These are phyloP conservation scores for Uria lomvia DNA, from an alignment of 2,113 vertebrate species.

Conservation along the genomic window DNA sequence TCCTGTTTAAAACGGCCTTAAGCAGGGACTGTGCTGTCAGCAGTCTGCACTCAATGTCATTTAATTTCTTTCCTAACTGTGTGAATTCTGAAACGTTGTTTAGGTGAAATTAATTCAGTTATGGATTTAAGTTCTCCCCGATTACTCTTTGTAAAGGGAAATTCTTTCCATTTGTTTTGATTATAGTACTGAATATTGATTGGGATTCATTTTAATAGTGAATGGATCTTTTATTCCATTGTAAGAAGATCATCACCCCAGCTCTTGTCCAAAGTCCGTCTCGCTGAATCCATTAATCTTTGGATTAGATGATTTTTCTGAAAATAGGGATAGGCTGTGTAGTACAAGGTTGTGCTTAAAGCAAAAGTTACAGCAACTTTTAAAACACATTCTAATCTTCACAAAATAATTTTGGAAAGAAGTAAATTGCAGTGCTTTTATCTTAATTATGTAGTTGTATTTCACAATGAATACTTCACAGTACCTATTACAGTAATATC, in stretches of 20 bases:
- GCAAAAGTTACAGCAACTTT: background rate
- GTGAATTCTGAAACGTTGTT: background rate
- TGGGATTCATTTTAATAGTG: slow-evolving; percentile 16
- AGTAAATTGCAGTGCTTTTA: background rate
- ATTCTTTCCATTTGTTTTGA: slow-evolving; percentile 15
- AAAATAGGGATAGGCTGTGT: background rate
- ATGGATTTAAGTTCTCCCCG: background rate
- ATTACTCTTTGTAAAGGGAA: background rate
- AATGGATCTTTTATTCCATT: slow-evolving; percentile 34
- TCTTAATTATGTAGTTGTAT: background rate
- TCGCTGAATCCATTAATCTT: background rate
- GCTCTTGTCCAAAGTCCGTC: background rate
- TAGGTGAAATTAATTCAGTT: background rate
- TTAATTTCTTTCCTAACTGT: background rate
- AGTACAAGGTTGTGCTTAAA: background rate
- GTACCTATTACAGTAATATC: background rate
- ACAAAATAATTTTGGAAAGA: background rate
- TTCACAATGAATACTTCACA: background rate
- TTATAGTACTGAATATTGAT: slow-evolving; percentile 9
- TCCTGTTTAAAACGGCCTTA: background rate
- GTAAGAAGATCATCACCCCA: background rate
- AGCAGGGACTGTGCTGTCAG: background rate
- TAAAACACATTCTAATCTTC: background rate
- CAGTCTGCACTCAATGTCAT: background rate
- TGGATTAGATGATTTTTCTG: background rate